A percentile compares a stretch with the other conserved stretches of the same genome.
Evolutionary conservation across 2,797 vertebrate genomes (phyloP).

Genomic region (Halcyon leucocephala): DNA sequence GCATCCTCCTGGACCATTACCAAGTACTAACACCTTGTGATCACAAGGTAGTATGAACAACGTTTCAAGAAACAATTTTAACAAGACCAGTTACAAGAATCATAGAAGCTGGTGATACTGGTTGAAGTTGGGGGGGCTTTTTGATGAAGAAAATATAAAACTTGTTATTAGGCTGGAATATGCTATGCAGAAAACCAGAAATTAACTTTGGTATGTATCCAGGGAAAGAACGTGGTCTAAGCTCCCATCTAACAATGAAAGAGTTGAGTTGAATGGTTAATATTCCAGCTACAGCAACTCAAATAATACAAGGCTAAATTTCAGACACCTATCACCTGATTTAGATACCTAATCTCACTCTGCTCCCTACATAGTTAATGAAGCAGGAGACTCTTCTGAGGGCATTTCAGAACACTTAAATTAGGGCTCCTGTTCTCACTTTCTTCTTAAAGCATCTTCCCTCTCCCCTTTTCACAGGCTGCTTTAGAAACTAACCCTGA

Average conservation of each 20-base stretch:
- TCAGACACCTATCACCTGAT: neutral
- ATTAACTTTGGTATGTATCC: neutral
- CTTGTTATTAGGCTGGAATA: neutral
- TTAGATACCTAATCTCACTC: neutral
- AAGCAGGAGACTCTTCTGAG: neutral
- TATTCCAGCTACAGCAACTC: neutral
- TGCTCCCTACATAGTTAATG: neutral
- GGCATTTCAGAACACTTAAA: neutral
- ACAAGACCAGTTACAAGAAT: neutral
- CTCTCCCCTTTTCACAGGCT: neutral
- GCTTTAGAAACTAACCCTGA: neutral
- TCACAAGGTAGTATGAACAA: neutral
- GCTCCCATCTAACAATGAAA: neutral
- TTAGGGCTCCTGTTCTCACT: neutral
- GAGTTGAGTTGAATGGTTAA: neutral
- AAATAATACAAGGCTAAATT: neutral
- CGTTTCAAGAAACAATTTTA: neutral
- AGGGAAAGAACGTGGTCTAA: neutral
- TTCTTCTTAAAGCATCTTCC: neutral
- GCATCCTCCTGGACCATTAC: neutral
- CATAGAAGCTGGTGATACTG: neutral
- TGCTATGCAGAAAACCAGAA: neutral
- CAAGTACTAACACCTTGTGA: neutral
- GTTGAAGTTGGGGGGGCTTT: accelerated
- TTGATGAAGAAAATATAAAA: neutral